These are phyloP conservation scores for Bombus soroeensis DNA, from an alignment of 1,140 invertebrate genomes.

Conservation along the genomic window DNA sequence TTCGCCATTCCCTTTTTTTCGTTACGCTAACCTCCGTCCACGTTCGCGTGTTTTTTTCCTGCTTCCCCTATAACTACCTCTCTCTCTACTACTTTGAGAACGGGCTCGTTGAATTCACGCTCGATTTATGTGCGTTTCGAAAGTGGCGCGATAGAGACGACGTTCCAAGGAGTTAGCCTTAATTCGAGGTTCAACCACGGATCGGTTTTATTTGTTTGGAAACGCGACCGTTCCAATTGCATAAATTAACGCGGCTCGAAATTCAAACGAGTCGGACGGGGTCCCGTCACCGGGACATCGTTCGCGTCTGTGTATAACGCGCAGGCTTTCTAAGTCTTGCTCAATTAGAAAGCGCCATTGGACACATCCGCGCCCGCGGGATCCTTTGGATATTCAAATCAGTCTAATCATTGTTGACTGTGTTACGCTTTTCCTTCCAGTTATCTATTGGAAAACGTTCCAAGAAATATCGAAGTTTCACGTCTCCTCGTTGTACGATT, in stretches of 20 bases:
- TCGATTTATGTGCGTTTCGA: conserved; percentile 14
- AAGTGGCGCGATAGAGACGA: conserved; percentile 24
- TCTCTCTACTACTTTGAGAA: neutral
- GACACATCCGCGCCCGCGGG: conserved; percentile 15
- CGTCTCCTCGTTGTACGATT: neutral
- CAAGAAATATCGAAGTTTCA: too few relatives aligned
- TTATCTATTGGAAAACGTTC: neutral
- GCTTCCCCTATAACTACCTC: neutral
- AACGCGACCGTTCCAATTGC: conserved; percentile 51
- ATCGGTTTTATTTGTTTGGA: conserved; percentile 24
- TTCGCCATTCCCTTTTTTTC: conserved; percentile 7
- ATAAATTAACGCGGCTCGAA: conserved; percentile 50
- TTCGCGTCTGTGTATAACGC: neutral
- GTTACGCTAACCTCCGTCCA: too few relatives aligned
- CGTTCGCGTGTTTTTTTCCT: neutral
- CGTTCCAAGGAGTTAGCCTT: conserved; percentile 30
- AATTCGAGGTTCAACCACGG: conserved; percentile 26
- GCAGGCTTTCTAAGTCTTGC: conserved; percentile 45
- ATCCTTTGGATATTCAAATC: conserved; percentile 10
- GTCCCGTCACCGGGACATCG: conserved; percentile 10
- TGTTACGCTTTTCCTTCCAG: neutral
- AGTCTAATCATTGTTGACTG: neutral
- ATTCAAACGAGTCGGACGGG: conserved; percentile 24
- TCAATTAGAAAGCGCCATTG: conserved; percentile 42
- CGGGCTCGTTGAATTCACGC: neutral